A percentile compares a stretch with the other conserved stretches of the same genome.
phyloP scores from a whole-genome alignment of 2,888 invertebrate genomes.

The Xestia sexstrigata region DNA sequence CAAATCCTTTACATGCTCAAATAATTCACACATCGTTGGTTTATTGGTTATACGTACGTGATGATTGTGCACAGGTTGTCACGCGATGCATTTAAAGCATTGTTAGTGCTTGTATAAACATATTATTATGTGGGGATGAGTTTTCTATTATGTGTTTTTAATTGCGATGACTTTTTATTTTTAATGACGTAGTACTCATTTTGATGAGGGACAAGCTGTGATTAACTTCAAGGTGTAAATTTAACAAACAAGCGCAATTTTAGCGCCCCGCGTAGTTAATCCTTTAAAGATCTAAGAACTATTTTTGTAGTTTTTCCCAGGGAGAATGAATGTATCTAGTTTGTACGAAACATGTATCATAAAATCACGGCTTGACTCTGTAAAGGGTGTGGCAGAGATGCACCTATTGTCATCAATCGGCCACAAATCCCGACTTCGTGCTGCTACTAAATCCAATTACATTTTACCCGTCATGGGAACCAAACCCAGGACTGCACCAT shows the following conservation, averaged over 20 bases:
- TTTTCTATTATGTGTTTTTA: constrained; percentile 54
- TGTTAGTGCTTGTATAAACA: constrained; percentile 37
- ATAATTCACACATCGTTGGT: constrained; percentile 18
- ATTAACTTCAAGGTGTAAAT: constrained; percentile 23
- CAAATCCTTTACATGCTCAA: background rate
- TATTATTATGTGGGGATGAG: constrained; percentile 32
- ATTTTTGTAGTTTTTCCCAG: background rate
- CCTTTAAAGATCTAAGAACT: background rate
- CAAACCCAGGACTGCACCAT: background rate
- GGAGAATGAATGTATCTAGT: background rate
- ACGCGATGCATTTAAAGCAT: constrained; percentile 43
- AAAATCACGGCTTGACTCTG: background rate
- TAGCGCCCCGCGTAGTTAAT: background rate
- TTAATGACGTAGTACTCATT: constrained; percentile 29
- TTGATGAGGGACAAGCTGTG: constrained; percentile 14
- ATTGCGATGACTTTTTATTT: constrained; percentile 39
- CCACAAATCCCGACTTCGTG: background rate
- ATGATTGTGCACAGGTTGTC: constrained; percentile 27
- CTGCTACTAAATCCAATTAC: background rate
- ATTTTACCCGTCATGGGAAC: background rate
- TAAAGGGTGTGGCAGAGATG: background rate
- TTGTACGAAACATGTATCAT: background rate
- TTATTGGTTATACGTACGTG: constrained; percentile 31
- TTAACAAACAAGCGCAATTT: constrained; percentile 31
- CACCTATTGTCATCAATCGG: background rate